A percentile compares a stretch with the other conserved stretches of the same genome.
Conservation (phyloP, 2,888 invertebrate genomes). For the Ophion costatus region DNA sequence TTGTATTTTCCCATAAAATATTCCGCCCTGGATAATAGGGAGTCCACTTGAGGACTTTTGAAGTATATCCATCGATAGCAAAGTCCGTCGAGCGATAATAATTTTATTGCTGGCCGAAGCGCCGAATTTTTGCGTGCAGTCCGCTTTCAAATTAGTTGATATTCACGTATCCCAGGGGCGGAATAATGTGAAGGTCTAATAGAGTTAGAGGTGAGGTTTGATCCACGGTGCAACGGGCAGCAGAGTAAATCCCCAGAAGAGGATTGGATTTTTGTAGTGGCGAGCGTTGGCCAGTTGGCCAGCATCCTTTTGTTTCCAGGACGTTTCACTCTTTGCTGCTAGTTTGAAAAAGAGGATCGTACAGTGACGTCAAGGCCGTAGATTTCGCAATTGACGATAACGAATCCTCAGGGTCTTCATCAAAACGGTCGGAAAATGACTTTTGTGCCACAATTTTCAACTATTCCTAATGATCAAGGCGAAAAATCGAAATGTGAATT, state of each 20-base stretch:
- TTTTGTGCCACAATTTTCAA: no score
- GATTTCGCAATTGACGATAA: no score
- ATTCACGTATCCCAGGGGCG: not conserved
- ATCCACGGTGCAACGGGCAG: constrained; percentile 41
- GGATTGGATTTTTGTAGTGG: constrained; percentile 24
- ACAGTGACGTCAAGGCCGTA: no score
- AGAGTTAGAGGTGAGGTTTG: constrained; percentile 36
- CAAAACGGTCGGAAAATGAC: no score
- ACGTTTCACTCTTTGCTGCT: no score
- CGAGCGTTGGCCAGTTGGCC: constrained; percentile 23
- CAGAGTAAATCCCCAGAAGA: constrained; percentile 30
- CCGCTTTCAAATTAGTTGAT: not conserved
- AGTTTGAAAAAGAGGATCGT: no score
- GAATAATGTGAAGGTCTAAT: constrained; percentile 17
- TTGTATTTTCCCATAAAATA: no score
- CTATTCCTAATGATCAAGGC: no score
- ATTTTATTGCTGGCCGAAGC: not conserved
- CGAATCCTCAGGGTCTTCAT: no score
- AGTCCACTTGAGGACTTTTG: not conserved
- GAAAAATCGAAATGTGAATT: no score
- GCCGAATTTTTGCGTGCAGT: not conserved
- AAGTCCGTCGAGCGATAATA: not conserved
- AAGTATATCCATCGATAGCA: not conserved
- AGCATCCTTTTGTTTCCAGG: not conserved
- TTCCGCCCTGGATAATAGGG: not conserved